phyloP scores from a whole-genome alignment of 2,113 vertebrate genomes.

The Hystrix cristata region DNA sequence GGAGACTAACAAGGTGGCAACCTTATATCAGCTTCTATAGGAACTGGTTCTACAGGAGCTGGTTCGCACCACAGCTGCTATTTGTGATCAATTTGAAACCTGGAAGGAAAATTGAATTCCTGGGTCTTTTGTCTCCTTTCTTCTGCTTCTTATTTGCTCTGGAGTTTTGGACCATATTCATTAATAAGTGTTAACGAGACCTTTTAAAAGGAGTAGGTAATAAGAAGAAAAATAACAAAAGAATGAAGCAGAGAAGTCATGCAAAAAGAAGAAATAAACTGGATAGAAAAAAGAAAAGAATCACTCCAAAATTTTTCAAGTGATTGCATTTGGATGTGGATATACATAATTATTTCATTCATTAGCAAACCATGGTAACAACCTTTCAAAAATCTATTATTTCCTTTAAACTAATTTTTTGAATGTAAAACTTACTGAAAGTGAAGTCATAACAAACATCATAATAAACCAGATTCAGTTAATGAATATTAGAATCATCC shows the following conservation, averaged over 20 bases:
- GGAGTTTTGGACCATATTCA: slow-evolving; percentile 6
- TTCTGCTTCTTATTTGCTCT: slow-evolving; percentile 69
- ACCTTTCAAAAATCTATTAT: background rate
- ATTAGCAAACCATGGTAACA: background rate
- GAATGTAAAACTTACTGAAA: slow-evolving; percentile 43
- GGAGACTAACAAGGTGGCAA: background rate
- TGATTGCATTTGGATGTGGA: background rate
- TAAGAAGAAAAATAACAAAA: slow-evolving; percentile 58
- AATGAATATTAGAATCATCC: background rate
- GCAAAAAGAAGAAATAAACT: background rate
- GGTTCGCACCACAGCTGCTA: background rate
- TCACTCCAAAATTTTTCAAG: background rate
- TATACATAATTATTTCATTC: background rate
- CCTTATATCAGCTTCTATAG: slow-evolving; percentile 5
- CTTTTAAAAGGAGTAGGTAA: slow-evolving; percentile 61
- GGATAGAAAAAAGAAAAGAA: slow-evolving; percentile 23
- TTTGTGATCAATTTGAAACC: slow-evolving; percentile 39
- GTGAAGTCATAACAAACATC: slow-evolving; percentile 59
- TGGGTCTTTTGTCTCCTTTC: slow-evolving; percentile 61
- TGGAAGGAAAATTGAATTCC: slow-evolving; percentile 60
- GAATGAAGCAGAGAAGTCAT: background rate
- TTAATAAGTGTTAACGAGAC: slow-evolving; percentile 68
- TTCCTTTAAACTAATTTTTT: slow-evolving; percentile 48
- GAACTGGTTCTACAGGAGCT: slow-evolving; percentile 39
- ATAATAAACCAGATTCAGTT: slow-evolving; percentile 34